A percentile compares a stretch with the other conserved stretches of the same genome.
These are phyloP conservation scores for Leuciscus idus DNA, from an alignment of 2,113 vertebrate genomes.

Conservation along the genomic window DNA sequence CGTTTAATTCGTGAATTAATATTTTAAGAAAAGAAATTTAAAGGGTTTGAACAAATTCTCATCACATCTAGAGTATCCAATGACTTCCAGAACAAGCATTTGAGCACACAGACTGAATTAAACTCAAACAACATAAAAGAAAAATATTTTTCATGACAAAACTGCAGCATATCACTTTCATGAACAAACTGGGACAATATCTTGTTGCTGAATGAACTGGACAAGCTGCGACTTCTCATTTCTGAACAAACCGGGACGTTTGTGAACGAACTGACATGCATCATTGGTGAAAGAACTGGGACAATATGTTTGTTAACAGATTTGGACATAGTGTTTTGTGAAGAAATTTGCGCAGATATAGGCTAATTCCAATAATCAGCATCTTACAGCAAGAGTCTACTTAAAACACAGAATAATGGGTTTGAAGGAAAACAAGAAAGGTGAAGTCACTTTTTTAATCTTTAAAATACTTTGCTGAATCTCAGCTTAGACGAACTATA, in stretches of 20 bases:
- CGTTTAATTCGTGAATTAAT: not conserved
- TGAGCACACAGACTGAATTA: not conserved
- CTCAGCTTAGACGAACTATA: too few species aligned
- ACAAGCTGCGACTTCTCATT: not conserved
- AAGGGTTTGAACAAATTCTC: not conserved
- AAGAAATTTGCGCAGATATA: too few species aligned
- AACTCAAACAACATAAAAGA: not conserved
- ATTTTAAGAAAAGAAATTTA: too few species aligned
- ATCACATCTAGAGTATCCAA: not conserved
- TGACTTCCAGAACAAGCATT: not conserved
- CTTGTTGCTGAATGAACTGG: not conserved
- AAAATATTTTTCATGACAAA: not conserved
- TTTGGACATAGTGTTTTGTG: not conserved
- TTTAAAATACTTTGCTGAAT: too few species aligned
- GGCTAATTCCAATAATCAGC: not conserved
- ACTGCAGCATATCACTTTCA: not conserved
- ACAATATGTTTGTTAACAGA: not conserved
- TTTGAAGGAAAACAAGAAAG: too few species aligned
- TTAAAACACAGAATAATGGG: too few species aligned
- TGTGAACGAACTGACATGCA: not conserved
- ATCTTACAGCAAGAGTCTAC: not conserved
- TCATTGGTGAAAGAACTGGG: not conserved
- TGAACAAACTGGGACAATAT: not conserved
- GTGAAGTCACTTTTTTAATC: too few species aligned
- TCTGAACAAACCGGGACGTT: not conserved